Evolutionary conservation across 2,888 invertebrate genomes (phyloP), one percentile per base, ranked within the genome.

Genomic region (Drosophila infuscata): DNA sequence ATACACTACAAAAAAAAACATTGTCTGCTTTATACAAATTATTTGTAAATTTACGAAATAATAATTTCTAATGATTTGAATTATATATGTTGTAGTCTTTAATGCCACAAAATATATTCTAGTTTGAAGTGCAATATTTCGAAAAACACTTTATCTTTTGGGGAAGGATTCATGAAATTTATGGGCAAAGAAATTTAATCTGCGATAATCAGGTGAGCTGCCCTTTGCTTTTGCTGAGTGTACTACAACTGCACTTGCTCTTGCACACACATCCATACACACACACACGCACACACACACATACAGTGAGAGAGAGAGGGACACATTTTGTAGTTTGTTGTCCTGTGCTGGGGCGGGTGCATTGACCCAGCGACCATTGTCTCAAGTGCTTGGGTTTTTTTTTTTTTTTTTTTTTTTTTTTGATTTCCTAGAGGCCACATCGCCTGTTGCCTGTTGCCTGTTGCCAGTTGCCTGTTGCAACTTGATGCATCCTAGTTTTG

Each of bases 281-380:
- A 36, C 56, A 33, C 41, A 29, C 17, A 61, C 48, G 35, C 25
- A 6, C 25, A 35, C 11, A 1, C 32, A 33, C 20, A 25, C 3
- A 17, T 4, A 3, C 52, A 25, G n/a, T 32, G 12, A 12, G 0
- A 11, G 9, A n/a, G 9, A 20, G 25, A 46, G 46, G 46, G 46
- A 46, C 12, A 29, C 56, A 56, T 38, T 46, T n/a, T 53, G 32
- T 46, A 62, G 79, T 86, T 78, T 71, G 67, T 80, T 78, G 74
- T 78, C 70, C 87, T 75, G 71, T 38, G 51, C 53, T 53, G 12
- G 38, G 49, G 29, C 57, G n/a, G 48, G 89, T 75, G 70, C 83
- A 67, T 74, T 83, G 87, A 83, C 87, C 83, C 59, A 58, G 20
- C 43, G 52, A 49, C 56, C 70, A 71, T 71, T 59, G 64, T 69